phyloP scores from a whole-genome alignment of 1,140 invertebrate species.

The Augochlora pura region DNA sequence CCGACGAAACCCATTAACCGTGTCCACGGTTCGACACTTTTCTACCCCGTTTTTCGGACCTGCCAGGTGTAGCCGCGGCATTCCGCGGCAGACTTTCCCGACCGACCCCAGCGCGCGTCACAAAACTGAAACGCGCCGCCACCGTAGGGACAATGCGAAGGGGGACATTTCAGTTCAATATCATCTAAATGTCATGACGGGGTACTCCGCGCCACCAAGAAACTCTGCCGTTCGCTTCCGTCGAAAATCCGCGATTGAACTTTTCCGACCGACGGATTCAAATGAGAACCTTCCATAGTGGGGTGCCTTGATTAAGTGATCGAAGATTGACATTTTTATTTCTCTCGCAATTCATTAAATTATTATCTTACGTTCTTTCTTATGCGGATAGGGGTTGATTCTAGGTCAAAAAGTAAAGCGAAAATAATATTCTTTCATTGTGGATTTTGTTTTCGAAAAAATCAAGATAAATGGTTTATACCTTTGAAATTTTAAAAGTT shows the following conservation, averaged over 20 bases:
- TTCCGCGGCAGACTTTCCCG: neutral
- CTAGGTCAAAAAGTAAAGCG: too few species aligned
- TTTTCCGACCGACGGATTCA: slow-evolving; percentile 4
- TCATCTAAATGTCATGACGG: slow-evolving; percentile 40
- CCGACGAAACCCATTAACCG: slow-evolving; percentile 43
- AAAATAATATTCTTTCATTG: too few species aligned
- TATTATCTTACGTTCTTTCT: too few species aligned
- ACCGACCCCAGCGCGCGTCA: slow-evolving; percentile 10
- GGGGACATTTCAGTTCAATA: slow-evolving; percentile 48
- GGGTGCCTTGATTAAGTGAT: too few species aligned
- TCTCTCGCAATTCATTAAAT: too few species aligned
- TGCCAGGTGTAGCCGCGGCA: neutral
- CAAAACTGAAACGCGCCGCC: slow-evolving; percentile 16
- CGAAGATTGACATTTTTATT: too few species aligned
- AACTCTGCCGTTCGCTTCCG: slow-evolving; percentile 36
- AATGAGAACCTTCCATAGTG: neutral
- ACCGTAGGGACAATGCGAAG: neutral
- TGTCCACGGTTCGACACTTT: slow-evolving; percentile 37
- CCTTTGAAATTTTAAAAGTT: too few species aligned
- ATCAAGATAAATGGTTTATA: too few species aligned
- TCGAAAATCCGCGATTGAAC: slow-evolving; percentile 39
- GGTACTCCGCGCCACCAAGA: neutral
- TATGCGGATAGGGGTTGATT: too few species aligned
- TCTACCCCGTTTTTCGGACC: slow-evolving; percentile 11
- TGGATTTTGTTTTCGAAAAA: too few species aligned